phyloP scores from a whole-genome alignment of 2,888 invertebrate genomes.

The Notodonta ziczac region DNA sequence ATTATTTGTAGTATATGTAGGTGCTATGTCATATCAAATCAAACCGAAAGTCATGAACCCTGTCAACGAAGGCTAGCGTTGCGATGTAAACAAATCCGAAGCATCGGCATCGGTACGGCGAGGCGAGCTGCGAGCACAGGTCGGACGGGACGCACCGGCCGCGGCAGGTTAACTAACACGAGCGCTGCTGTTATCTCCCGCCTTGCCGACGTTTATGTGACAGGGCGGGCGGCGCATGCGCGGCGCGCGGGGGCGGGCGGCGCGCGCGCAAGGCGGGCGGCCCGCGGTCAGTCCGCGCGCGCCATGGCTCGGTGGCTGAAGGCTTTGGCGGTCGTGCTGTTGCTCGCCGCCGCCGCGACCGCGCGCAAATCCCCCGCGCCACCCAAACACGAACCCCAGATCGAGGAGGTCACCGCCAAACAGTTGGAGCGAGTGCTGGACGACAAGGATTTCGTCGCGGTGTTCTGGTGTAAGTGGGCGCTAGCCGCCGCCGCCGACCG shows the following conservation, averaged over 20 bases:
- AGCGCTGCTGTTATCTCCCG: not conserved
- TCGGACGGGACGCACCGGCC: constrained; percentile 10
- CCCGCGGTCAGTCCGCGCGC: constrained; percentile 77
- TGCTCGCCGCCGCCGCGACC: constrained; percentile 81
- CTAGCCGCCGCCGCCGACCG: constrained; percentile 46
- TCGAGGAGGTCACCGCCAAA: constrained; percentile 97
- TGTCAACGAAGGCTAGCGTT: constrained; percentile 28
- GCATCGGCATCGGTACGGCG: constrained; percentile 16
- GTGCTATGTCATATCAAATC: constrained; percentile 9
- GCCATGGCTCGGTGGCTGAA: constrained; percentile 83
- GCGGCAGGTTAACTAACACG: not conserved
- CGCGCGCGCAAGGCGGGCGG: constrained; percentile 62
- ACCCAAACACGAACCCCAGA: constrained; percentile 88
- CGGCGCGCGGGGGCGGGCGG: constrained; percentile 48
- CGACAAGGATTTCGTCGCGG: constrained; percentile 97
- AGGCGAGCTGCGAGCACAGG: constrained; percentile 24
- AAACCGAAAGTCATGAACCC: constrained; percentile 27
- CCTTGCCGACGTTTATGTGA: not conserved
- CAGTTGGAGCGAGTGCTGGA: constrained; percentile 95
- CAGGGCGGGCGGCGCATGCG: constrained; percentile 41
- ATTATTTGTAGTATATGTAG: not conserved
- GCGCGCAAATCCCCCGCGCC: constrained; percentile 70
- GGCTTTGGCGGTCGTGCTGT: constrained; percentile 79
- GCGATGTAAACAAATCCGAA: constrained; percentile 56
- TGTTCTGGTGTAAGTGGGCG: constrained; percentile 96